Percentiles rank a stretch among this genome's conserved stretches.
Evolutionary conservation across 2,888 invertebrate species (phyloP).

Genomic region (Macrophya annulata): DNA sequence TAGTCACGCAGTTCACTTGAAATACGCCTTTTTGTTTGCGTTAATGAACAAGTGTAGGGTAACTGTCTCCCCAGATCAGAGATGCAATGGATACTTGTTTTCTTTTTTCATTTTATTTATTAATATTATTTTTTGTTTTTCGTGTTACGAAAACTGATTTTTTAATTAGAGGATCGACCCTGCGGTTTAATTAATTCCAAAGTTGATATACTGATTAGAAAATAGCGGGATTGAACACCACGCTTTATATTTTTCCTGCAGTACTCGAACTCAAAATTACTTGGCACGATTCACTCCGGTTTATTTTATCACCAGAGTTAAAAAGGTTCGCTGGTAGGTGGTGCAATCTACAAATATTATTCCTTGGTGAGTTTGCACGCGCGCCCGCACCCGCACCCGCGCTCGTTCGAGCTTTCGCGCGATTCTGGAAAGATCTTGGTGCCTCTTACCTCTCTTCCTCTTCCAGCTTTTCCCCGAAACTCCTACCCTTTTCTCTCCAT

Average conservation of each 20-base stretch:
- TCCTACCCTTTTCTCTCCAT: slow-evolving; percentile 39
- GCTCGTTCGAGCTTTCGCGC: not conserved
- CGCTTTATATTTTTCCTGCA: slow-evolving; percentile 27
- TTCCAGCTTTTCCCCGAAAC: slow-evolving; percentile 11
- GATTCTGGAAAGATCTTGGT: slow-evolving; percentile 33
- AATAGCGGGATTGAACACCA: slow-evolving; percentile 46
- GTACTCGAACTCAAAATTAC: slow-evolving; percentile 49
- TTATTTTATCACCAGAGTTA: slow-evolving; percentile 46
- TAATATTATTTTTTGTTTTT: no score
- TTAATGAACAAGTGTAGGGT: slow-evolving; percentile 8
- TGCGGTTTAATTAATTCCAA: slow-evolving; percentile 37
- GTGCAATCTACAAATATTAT: slow-evolving; percentile 55
- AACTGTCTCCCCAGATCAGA: not conserved
- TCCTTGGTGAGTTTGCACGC: slow-evolving; percentile 31
- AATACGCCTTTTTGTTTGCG: not conserved
- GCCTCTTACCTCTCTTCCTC: not conserved
- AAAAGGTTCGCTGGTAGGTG: slow-evolving; percentile 22
- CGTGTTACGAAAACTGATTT: not conserved
- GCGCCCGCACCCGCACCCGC: not conserved
- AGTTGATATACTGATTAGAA: slow-evolving; percentile 48
- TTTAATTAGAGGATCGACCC: slow-evolving; percentile 41
- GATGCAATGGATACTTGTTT: not conserved
- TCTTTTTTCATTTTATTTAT: not conserved
- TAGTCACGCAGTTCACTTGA: not conserved
- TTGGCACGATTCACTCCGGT: slow-evolving; percentile 44